Percentiles rank a stretch among this genome's conserved stretches.
Evolutionary conservation across 2,113 vertebrate species (phyloP).

Genomic region (Stigmatopora nigra): DNA sequence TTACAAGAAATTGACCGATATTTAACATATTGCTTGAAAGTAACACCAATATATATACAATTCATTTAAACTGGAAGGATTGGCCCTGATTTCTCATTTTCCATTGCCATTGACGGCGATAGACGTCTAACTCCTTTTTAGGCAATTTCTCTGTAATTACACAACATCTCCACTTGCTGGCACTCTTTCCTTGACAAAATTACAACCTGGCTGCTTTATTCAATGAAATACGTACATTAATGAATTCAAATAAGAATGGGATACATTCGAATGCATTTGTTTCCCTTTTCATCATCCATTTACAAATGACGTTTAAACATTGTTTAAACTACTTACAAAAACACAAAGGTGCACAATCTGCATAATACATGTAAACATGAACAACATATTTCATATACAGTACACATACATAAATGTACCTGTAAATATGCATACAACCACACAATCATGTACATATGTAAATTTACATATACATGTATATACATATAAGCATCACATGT

Average conservation of each 20-base stretch:
- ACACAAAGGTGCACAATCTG: background rate
- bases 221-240: too few species aligned
- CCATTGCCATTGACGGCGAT: too few species aligned
- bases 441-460: too few species aligned
- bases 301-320: background rate
- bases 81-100: too few species aligned
- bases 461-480: background rate
- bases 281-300: background rate
- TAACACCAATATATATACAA: too few species aligned
- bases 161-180: constrained; percentile 34
- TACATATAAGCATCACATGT: background rate
- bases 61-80: too few species aligned
- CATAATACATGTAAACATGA: background rate
- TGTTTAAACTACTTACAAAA: background rate
- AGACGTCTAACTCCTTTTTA: too few species aligned
- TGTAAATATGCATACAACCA: background rate
- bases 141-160: constrained; percentile 1
- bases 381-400: background rate
- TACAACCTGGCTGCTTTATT: background rate
- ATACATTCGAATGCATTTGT: background rate
- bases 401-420: background rate
- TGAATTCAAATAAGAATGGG: constrained; percentile 11
- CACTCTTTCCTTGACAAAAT: constrained; percentile 13
- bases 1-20: too few species aligned
- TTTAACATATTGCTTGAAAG: too few species aligned